phyloP scores from a whole-genome alignment of 2,888 invertebrate species.

The Eupithecia vulgata region DNA sequence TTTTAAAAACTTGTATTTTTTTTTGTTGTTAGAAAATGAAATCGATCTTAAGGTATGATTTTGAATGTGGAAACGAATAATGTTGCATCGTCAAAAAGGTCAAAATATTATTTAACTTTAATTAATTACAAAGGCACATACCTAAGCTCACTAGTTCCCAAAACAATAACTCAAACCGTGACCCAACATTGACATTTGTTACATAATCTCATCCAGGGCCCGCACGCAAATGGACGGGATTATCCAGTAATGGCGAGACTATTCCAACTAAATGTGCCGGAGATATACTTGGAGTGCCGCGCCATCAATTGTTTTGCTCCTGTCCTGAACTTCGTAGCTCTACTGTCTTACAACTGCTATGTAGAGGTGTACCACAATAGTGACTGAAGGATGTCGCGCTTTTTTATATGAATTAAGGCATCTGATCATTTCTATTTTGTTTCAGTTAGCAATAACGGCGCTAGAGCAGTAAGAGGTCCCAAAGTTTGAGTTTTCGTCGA shows the following conservation, averaged over 20 bases:
- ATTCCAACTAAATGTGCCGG: slow-evolving; percentile 59
- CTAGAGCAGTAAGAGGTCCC: too few species aligned
- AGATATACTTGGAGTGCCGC: slow-evolving; percentile 47
- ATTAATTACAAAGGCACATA: not conserved
- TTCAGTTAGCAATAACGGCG: too few species aligned
- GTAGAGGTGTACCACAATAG: not conserved
- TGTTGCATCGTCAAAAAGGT: not conserved
- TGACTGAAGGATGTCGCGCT: not conserved
- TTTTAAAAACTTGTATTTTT: too few species aligned
- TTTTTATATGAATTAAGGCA: not conserved
- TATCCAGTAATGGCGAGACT: slow-evolving; percentile 70
- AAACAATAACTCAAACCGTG: slow-evolving; percentile 31
- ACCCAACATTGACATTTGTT: slow-evolving; percentile 38
- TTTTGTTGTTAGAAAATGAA: too few species aligned
- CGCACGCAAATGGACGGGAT: slow-evolving; percentile 68
- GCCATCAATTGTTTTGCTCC: slow-evolving; percentile 52
- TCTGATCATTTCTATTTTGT: not conserved
- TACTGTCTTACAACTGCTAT: slow-evolving; percentile 26
- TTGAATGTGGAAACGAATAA: too few species aligned
- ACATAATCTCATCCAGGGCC: slow-evolving; percentile 44
- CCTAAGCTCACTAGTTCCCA: not conserved
- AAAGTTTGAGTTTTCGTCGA: too few species aligned
- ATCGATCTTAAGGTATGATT: too few species aligned
- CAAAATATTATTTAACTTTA: not conserved
- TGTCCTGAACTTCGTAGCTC: slow-evolving; percentile 35